Conservation (phyloP, 2,113 vertebrate species). For the Agelaius tricolor region DNA sequence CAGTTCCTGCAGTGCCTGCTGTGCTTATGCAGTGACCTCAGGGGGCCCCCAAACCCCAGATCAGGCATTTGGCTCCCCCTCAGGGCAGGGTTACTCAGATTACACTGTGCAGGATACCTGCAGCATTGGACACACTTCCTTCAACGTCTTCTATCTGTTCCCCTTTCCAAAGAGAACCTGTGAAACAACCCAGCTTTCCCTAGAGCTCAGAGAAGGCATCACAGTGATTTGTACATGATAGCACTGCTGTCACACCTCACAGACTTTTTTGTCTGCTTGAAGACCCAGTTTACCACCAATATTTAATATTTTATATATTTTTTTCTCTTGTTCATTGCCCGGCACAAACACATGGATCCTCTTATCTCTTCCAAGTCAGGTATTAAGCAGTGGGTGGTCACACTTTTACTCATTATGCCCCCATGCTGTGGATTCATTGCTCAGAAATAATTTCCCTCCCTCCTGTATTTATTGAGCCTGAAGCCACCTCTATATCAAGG, state of each 20-base stretch:
- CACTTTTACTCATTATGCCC: neutral
- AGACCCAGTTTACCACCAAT: neutral
- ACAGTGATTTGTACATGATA: neutral
- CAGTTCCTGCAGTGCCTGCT: too few relatives aligned
- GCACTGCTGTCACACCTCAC: neutral
- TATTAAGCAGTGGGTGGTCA: conserved; percentile 17
- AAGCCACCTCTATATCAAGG: conserved; percentile 1
- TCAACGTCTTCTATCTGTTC: neutral
- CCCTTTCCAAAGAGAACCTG: neutral
- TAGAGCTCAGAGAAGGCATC: neutral
- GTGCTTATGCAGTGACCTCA: too few relatives aligned
- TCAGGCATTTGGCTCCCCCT: neutral
- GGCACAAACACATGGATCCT: neutral
- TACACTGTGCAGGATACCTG: fast-evolving
- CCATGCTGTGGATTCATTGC: conserved; percentile 40
- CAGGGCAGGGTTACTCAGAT: neutral
- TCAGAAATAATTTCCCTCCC: conserved; percentile 18
- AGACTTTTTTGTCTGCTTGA: neutral
- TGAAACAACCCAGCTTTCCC: neutral
- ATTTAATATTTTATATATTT: neutral
- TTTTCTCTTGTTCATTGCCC: neutral
- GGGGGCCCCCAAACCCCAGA: too few relatives aligned
- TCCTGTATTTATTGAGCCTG: conserved; percentile 35
- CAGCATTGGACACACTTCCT: neutral
- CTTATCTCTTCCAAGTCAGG: conserved; percentile 7